Evolutionary conservation across 92 coral and sea anemone genomes (phyloP), one percentile per base, ranked within the genome.

Genomic region (Umimayanthus chanpuru): DNA sequence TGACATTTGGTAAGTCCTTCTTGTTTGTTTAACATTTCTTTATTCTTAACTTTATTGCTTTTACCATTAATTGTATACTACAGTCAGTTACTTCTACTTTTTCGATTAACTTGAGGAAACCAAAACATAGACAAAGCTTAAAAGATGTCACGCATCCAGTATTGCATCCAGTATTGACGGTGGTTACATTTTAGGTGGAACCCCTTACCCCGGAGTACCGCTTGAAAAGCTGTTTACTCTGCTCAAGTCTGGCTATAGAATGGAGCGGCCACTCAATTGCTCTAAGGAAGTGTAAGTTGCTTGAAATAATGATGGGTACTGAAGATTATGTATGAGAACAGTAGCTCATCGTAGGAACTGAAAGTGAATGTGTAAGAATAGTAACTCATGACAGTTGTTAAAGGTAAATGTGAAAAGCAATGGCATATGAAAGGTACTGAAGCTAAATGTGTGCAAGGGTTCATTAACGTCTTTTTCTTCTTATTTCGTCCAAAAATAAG

Each of bases 131-230:
- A 43, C 49, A 43, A 43, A 9, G 49, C 47, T 47, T 47, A 7
- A 47, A 47, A 47, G 50, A 32, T 32, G 36, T 2, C 36, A 32
- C 36, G 1, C 36, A 32, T 32, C 36, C n/a, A n/a, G n/a, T n/a
- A n/a, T n/a, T n/a, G n/a, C n/a, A n/a, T 44, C 58, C 58, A 12
- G 58, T 53, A 53, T 12, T 53, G 18, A 53, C 58, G 58, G 14
- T 12, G 2, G 18, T 53, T 11, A 53, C 58, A 53, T 53, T 53
- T 53, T 76, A 97, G 99, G 99, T 49, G 99, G 99, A 64, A 91
- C 96, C 47, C 99, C 99, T 3, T 97, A 97, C 68, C 99, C 99
- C 4, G 98, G 99, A 16, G 93, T 97, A 21, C 99, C 99, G 9
- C 81, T 97, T 50, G 99, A 97, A 75, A 97, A 95, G 77, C 93